Percentiles rank a stretch among this genome's conserved stretches.
Conservation (phyloP, 2,113 vertebrate genomes). For the Oryctolagus cuniculus region mOryCun1.1 NC_091443.1:18293001-18293500, state of each 20-base stretch:
- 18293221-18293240: neutral
- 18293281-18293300: neutral
- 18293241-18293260: neutral
- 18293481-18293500: slow-evolving; percentile 4
- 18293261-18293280: neutral
- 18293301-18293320: neutral
- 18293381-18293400: neutral
- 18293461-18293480: slow-evolving; percentile 2
- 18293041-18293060: neutral
- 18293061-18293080: neutral
- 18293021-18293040: slow-evolving; percentile 14
- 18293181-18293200: neutral
- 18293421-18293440: neutral
- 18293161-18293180: slow-evolving; percentile 12
- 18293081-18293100: neutral
- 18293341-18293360: neutral
- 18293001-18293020: neutral
- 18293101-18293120: slow-evolving; percentile 10
- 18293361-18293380: neutral
- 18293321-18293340: neutral
- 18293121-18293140: neutral
- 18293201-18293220: neutral
- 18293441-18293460: neutral
- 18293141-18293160: neutral
- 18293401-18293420: neutral